Conservation (phyloP, 2,113 vertebrate genomes). For the Lates calcarifer region DNA sequence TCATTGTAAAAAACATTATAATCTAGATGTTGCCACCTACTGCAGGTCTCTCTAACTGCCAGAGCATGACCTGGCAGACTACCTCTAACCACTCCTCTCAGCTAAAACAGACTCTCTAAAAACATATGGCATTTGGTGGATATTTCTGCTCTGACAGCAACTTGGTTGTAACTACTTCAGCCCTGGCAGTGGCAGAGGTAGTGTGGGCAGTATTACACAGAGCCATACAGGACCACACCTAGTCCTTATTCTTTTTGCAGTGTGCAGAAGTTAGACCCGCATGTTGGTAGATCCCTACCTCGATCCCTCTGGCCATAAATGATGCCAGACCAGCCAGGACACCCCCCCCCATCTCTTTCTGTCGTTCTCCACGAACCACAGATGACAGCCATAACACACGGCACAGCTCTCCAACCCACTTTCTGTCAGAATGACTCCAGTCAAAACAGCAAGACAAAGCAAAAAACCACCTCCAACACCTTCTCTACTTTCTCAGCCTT, state of each 20-base stretch:
- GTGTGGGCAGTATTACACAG: conserved; percentile 29
- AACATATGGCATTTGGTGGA: conserved; percentile 49
- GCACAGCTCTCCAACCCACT: conserved; percentile 12
- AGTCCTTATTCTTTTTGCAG: conserved; percentile 29
- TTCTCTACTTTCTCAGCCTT: conserved; percentile 30
- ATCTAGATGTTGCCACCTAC: conserved; percentile 49
- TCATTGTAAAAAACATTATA: conserved; percentile 24
- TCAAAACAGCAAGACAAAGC: conserved; percentile 67
- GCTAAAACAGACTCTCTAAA: conserved; percentile 38
- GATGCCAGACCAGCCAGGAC: conserved; percentile 19
- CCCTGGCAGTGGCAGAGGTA: neutral
- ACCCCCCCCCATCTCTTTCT: neutral
- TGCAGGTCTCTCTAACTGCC: conserved; percentile 35
- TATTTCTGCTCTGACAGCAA: conserved; percentile 46
- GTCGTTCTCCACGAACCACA: conserved; percentile 36
- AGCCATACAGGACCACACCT: conserved; percentile 44
- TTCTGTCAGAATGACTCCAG: conserved; percentile 49
- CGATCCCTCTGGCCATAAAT: neutral
- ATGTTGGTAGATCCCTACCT: conserved; percentile 5
- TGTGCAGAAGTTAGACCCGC: neutral
- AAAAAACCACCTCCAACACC: conserved; percentile 30
- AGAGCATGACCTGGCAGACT: conserved; percentile 49
- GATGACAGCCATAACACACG: conserved; percentile 67
- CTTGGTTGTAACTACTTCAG: conserved; percentile 45
- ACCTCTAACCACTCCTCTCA: neutral